Conservation (phyloP, 2,797 vertebrate species). For the Gastrophryne carolinensis region DNA sequence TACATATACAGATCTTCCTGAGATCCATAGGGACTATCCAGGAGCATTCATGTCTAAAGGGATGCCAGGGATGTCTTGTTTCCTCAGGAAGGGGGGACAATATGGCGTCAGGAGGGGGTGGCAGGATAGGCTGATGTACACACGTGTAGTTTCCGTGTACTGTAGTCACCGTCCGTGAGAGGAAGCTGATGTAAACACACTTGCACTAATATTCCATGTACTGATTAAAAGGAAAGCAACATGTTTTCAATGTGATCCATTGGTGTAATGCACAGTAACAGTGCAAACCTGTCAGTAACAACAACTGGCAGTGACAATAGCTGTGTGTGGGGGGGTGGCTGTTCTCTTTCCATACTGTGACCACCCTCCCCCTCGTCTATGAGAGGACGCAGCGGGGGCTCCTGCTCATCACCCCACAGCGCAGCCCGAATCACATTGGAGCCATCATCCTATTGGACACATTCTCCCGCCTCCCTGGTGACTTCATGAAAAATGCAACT, state of each 20-base stretch:
- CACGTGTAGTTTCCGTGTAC: not conserved
- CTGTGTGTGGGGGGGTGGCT: not conserved
- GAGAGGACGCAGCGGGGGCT: too few relatives aligned
- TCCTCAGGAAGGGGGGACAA: conserved; percentile 18
- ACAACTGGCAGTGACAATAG: too few relatives aligned
- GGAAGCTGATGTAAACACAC: too few relatives aligned
- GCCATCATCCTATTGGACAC: conserved; percentile 8
- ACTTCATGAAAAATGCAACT: not conserved
- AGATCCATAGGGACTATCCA: not conserved
- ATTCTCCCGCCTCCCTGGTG: not conserved
- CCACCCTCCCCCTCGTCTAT: not conserved
- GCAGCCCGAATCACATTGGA: not conserved
- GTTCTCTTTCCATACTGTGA: not conserved
- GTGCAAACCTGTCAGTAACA: too few relatives aligned
- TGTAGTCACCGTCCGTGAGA: too few relatives aligned
- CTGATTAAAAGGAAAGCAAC: too few relatives aligned
- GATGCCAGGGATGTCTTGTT: not conserved
- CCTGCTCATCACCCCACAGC: conserved; percentile 1
- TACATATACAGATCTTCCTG: too few relatives aligned
- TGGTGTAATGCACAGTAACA: too few relatives aligned
- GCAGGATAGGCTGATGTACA: not conserved
- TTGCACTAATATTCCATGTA: too few relatives aligned
- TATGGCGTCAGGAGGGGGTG: conserved; percentile 20
- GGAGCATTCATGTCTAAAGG: not conserved
- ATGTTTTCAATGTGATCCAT: too few relatives aligned